Percentiles rank a stretch among this genome's conserved stretches.
Evolutionary conservation across 2,797 vertebrate species (phyloP).

Genomic region (Yasuhikotakia modesta): DNA sequence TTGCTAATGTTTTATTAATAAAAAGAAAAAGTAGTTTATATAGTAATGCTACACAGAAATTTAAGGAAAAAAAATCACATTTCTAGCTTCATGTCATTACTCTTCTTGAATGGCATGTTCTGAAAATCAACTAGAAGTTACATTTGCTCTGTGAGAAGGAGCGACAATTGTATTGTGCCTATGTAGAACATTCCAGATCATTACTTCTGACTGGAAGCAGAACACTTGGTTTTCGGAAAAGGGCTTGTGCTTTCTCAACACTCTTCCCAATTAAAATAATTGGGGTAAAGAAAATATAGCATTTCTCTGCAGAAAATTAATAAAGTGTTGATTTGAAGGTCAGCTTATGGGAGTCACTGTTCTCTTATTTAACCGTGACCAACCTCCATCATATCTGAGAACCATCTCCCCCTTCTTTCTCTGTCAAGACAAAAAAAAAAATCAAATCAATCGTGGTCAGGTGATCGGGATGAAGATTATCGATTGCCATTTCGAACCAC

Average conservation of each 20-base stretch:
- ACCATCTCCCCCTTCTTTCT: conserved; percentile 7
- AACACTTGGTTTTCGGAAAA: neutral
- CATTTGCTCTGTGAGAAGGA: no score
- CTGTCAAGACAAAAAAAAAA: conserved; percentile 34
- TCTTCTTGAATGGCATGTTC: no score
- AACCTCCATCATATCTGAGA: conserved; percentile 35
- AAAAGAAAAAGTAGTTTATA: no score
- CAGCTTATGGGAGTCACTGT: conserved; percentile 26
- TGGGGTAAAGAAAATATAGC: conserved; percentile 5
- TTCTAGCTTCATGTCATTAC: no score
- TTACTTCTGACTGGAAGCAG: neutral
- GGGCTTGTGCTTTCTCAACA: neutral
- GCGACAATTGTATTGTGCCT: no score
- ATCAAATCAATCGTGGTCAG: conserved; percentile 53
- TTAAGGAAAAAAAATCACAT: no score
- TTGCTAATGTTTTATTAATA: no score
- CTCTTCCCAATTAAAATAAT: conserved; percentile 43
- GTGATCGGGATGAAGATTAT: conserved; percentile 54
- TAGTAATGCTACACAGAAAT: no score
- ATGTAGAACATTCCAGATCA: neutral
- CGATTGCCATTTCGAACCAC: conserved; percentile 53
- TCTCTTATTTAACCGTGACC: conserved; percentile 36
- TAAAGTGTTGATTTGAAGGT: conserved; percentile 41
- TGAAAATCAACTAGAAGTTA: no score
- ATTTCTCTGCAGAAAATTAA: conserved; percentile 23